Evolutionary conservation across 2,888 invertebrate species (phyloP).

Genomic region (Calameuta idolon): DNA sequence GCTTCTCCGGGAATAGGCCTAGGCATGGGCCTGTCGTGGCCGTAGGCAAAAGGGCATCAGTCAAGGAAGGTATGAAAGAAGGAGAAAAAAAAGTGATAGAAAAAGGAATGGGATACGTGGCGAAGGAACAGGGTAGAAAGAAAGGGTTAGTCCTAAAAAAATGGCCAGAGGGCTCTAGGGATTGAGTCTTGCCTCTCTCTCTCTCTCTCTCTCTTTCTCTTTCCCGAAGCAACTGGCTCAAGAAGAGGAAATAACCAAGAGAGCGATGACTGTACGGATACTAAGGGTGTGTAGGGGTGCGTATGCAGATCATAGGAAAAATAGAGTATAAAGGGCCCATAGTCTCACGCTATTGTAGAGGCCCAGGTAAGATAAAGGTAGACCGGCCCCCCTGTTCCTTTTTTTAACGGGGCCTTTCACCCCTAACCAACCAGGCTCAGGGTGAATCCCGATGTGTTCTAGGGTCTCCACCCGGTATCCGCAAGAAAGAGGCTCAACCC

Average conservation of each 20-base stretch:
- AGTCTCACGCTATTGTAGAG: constrained; percentile 66
- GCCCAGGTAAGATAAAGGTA: constrained; percentile 65
- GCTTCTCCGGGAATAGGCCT: constrained; percentile 7
- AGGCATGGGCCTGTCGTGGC: background rate
- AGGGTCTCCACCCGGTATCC: background rate
- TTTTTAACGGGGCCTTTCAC: background rate
- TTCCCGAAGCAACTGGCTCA: too few species aligned
- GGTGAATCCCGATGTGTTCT: constrained; percentile 24
- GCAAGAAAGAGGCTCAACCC: constrained; percentile 47
- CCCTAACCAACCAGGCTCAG: constrained; percentile 4
- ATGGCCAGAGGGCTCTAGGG: constrained; percentile 19
- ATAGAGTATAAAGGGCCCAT: constrained; percentile 64
- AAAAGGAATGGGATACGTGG: constrained; percentile 1
- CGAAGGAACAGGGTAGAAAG: constrained; percentile 4
- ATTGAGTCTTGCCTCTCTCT: too few species aligned
- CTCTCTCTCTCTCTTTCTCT: too few species aligned
- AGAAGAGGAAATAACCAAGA: too few species aligned
- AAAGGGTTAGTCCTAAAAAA: constrained; percentile 16
- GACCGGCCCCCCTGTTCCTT: constrained; percentile 10
- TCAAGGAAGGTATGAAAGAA: background rate
- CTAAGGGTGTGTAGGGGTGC: constrained; percentile 38
- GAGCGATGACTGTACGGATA: too few species aligned
- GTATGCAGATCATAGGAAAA: constrained; percentile 63
- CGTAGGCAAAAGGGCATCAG: too few species aligned
- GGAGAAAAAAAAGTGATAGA: constrained; percentile 2